phyloP scores from a whole-genome alignment of 92 coral and sea anemone species.

The Actinostola sp. region DNA sequence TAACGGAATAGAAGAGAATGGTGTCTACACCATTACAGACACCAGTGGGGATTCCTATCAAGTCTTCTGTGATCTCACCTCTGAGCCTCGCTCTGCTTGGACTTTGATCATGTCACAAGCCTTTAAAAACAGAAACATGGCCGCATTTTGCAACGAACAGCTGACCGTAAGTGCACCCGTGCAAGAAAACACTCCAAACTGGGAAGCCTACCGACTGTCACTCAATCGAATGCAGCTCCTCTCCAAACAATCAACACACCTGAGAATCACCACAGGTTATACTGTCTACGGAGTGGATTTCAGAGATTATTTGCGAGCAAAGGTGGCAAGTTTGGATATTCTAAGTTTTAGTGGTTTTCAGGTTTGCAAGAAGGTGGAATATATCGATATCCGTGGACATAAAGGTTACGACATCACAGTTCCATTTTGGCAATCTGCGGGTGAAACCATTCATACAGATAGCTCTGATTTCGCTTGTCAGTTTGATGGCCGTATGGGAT shows the following conservation, averaged over 20 bases:
- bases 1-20: constrained; percentile 14
- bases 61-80: constrained; percentile 23
- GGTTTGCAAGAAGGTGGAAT: background rate
- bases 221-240: constrained; percentile 10
- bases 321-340: background rate
- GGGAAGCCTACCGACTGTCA: constrained; percentile 13
- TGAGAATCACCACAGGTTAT: constrained; percentile 7
- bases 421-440: constrained; percentile 3
- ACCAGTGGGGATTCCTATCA: constrained; percentile 17
- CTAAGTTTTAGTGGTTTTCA: background rate
- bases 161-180: background rate
- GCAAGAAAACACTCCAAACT: constrained; percentile 11
- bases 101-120: constrained; percentile 15
- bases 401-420: background rate
- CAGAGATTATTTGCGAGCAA: constrained; percentile 8
- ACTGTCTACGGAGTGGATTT: background rate
- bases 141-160: background rate
- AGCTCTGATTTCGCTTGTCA: too few species aligned
- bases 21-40: constrained; percentile 28
- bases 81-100: constrained; percentile 25
- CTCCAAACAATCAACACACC: constrained; percentile 14
- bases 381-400: too few species aligned
- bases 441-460: too few species aligned
- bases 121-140: constrained; percentile 1
- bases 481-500: too few species aligned